A percentile compares a stretch with the other conserved stretches of the same genome.
Conservation (phyloP, 2,113 vertebrate species). For the Nematolebias whitei region DNA sequence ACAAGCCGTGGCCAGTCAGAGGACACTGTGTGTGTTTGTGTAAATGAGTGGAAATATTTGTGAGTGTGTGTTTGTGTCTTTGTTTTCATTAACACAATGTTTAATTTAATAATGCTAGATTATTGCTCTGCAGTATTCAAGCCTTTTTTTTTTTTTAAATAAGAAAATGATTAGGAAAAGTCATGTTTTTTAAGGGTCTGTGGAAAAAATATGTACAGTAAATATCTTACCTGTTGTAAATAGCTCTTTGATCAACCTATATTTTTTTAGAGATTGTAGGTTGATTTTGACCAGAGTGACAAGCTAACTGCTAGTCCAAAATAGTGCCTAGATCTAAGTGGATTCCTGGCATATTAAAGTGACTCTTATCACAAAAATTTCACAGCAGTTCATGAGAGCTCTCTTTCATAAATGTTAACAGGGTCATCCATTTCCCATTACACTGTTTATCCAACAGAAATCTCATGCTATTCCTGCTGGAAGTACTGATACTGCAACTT, state of each 20-base stretch:
- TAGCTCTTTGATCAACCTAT: neutral
- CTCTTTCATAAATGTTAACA: too few species aligned
- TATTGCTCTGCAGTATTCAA: neutral
- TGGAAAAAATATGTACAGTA: neutral
- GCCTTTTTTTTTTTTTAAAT: neutral
- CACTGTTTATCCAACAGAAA: too few species aligned
- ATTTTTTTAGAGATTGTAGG: neutral
- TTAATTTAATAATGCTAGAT: neutral
- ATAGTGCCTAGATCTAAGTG: neutral
- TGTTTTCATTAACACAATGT: neutral
- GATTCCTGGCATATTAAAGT: neutral
- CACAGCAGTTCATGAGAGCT: too few species aligned
- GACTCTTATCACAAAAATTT: neutral
- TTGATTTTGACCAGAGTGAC: neutral
- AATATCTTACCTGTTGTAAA: neutral
- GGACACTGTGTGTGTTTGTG: conserved; percentile 23
- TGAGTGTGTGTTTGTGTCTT: neutral
- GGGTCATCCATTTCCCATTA: too few species aligned
- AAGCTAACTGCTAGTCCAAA: neutral
- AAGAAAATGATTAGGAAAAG: neutral
- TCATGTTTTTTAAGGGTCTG: neutral
- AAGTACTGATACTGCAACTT: too few species aligned
- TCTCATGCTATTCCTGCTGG: too few species aligned
- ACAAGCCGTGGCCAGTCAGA: conserved; percentile 50
- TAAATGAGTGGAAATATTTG: neutral